Percentiles rank a stretch among this genome's conserved stretches.
Conservation (phyloP, 2,888 invertebrate genomes). For the Cerceris ruficornis region DNA sequence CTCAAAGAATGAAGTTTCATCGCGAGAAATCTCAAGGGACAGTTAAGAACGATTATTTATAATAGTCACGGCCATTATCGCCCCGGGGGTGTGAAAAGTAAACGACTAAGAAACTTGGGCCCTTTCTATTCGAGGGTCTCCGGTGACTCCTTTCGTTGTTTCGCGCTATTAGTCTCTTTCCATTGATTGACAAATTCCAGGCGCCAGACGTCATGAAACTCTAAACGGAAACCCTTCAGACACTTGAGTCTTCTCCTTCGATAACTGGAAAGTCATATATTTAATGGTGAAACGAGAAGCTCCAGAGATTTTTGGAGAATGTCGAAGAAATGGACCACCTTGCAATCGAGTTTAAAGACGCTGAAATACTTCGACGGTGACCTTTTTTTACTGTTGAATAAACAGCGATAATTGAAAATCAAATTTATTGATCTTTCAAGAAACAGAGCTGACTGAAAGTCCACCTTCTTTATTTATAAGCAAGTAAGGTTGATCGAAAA, state of each 20-base stretch:
- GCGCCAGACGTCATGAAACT: constrained; percentile 15
- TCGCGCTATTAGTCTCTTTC: constrained; percentile 15
- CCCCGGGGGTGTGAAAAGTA: constrained; percentile 3
- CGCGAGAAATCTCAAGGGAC: background rate
- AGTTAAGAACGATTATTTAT: background rate
- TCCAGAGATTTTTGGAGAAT: too few species aligned
- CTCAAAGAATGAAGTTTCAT: background rate
- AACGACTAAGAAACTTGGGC: background rate
- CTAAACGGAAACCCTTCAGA: constrained; percentile 23
- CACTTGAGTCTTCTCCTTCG: background rate
- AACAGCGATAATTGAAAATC: too few species aligned
- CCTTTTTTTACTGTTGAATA: too few species aligned
- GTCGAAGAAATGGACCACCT: too few species aligned
- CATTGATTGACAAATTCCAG: constrained; percentile 28
- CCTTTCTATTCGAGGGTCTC: background rate
- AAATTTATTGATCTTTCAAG: too few species aligned
- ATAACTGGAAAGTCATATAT: too few species aligned
- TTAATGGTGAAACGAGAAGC: too few species aligned
- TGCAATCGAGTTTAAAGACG: too few species aligned
- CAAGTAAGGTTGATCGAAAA: too few species aligned
- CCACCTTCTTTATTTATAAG: too few species aligned
- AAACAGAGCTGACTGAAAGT: too few species aligned
- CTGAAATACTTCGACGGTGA: too few species aligned
- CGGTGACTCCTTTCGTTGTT: background rate
- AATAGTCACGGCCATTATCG: constrained; percentile 3